Conservation (phyloP, 1,140 invertebrate species). For the Drosophila oshimai region DNA sequence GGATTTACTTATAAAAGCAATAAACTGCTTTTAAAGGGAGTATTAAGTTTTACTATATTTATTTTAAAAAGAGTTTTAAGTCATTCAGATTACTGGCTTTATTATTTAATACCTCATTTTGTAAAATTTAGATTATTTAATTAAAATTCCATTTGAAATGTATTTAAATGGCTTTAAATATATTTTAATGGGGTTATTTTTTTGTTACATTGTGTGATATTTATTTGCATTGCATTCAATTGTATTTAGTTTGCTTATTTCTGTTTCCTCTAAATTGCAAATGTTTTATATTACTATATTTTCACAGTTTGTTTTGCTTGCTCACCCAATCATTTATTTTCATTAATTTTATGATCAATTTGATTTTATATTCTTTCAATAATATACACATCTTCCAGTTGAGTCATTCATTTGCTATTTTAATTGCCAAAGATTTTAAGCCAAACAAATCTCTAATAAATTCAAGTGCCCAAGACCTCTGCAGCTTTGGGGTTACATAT, state of each 20-base stretch:
- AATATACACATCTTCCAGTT: neutral
- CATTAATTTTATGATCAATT: slow-evolving; percentile 8
- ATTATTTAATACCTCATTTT: neutral
- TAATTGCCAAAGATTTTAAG: slow-evolving; percentile 23
- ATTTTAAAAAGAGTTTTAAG: neutral
- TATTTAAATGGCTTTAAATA: too few species aligned
- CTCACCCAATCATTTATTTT: neutral
- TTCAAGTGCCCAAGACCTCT: slow-evolving; percentile 16
- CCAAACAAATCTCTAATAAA: slow-evolving; percentile 46
- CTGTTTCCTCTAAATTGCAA: neutral
- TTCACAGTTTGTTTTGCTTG: neutral
- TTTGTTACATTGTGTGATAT: neutral
- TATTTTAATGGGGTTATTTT: too few species aligned
- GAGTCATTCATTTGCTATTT: slow-evolving; percentile 22
- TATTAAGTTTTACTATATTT: slow-evolving; percentile 19
- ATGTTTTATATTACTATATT: too few species aligned
- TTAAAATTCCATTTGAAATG: neutral
- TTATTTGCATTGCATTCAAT: neutral
- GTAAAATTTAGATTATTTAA: too few species aligned
- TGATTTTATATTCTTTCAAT: neutral
- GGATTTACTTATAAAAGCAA: too few species aligned
- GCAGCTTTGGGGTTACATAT: slow-evolving; percentile 13
- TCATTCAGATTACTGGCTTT: neutral
- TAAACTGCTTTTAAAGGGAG: neutral
- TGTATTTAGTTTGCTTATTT: slow-evolving; percentile 1